Base-by-base conservation (phyloP, 2,113 vertebrate genomes). In the Myrmophylax atrothorax region DNA sequence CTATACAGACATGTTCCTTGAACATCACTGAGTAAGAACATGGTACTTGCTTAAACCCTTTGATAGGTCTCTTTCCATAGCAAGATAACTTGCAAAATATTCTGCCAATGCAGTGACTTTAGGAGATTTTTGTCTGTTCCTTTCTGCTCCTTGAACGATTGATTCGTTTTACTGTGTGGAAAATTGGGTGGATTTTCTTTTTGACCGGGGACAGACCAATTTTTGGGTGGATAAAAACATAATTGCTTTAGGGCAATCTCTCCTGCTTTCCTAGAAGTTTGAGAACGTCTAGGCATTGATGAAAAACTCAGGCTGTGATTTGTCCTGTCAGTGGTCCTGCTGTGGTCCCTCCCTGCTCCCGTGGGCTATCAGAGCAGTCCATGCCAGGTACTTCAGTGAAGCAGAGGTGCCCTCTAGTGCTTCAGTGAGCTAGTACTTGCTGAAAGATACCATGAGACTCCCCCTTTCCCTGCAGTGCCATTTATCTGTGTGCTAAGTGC, bases 321-420 rank as follows among this genome's bases (percentile, higher is more conserved):
- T 42, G 37, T 25, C 9, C 8, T 46, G 31, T 53, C 49, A 14
- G 56, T 31, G 52, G 8, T 52, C 19, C 35, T 31, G 31, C 37
- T 58, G 70, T 40, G n/a, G 24, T 86, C 40, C 37, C 20, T 50
- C 29, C 15, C 8, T 4, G 3, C 59, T 90, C 26, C 25, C 1
- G 8, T 18, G 35, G n/a, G 3, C 68, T 72, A 42, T 9, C 33
- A 33, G 52, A 44, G 68, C 53, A n/a, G 25, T 17, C 31, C 29
- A 26, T 74, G 50, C 80, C 67, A 47, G 50, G 55, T 69, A 13
- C 35, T 89, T 62, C 33, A 47, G 72, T 17, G 68, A 58, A 49
- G 37, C 83, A 4, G 8, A 94, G 88, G 52, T 96, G 96, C 93
- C 96, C 93, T 93, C 93, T 96, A 95, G 96, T 95, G 96, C 73